Evolutionary conservation across 2,113 vertebrate species (phyloP).

Genomic region (Mesitornis unicolor): DNA sequence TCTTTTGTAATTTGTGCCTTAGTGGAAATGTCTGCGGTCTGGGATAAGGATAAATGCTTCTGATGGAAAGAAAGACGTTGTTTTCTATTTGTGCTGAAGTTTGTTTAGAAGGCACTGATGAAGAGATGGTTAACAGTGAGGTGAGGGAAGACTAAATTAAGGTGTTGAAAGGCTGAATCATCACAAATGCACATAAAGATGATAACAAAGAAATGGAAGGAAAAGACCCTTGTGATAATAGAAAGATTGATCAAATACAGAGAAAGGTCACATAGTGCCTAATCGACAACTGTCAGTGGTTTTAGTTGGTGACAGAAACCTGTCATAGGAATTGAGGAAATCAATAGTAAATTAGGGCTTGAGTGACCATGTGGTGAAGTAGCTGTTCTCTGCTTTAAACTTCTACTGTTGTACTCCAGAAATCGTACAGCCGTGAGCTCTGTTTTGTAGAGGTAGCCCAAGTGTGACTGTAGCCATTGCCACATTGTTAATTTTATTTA

Average conservation of each 20-base stretch:
- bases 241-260: background rate
- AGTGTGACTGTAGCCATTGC: background rate
- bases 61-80: background rate
- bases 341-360: background rate
- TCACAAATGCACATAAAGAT: background rate
- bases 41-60: background rate
- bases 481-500: background rate
- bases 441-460: background rate
- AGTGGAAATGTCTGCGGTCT: background rate
- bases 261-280: background rate
- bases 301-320: background rate
- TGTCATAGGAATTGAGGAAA: background rate
- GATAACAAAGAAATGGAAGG: background rate
- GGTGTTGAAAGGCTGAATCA: background rate
- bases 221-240: background rate
- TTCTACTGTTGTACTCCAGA: background rate
- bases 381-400: background rate
- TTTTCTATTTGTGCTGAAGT: background rate
- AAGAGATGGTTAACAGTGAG: background rate
- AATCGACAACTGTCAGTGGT: background rate
- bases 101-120: background rate
- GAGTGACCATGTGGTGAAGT: background rate
- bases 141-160: background rate
- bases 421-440: background rate
- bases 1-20: background rate